These are phyloP conservation scores for Ecliptopera silaceata DNA, from an alignment of 2,888 invertebrate genomes.

Conservation along the genomic window DNA sequence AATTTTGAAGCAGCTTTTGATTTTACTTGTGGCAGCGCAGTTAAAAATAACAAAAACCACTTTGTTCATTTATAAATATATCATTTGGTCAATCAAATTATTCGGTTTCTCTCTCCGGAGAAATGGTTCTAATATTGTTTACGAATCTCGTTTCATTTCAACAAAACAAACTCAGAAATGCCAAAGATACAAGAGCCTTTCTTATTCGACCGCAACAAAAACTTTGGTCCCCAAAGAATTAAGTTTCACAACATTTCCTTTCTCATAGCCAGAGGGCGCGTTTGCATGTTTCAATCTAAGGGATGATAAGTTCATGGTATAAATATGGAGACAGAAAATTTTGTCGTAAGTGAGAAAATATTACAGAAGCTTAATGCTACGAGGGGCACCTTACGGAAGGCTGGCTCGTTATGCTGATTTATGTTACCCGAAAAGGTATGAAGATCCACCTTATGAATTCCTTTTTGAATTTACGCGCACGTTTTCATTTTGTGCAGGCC, in stretches of 20 bases:
- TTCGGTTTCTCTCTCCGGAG: no score
- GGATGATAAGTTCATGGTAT: constrained; percentile 34
- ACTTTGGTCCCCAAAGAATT: constrained; percentile 8
- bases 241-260: constrained; percentile 6
- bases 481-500: constrained; percentile 40
- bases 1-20: no score
- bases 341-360: constrained; percentile 81
- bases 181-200: not conserved
- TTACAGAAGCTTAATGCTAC: constrained; percentile 78
- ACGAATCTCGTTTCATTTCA: no score
- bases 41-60: no score
- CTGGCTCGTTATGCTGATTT: constrained; percentile 79
- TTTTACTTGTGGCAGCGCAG: no score
- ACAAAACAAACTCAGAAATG: not conserved
- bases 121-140: no score
- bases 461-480: constrained; percentile 58
- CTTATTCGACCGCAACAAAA: constrained; percentile 5
- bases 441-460: constrained; percentile 65
- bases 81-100: no score
- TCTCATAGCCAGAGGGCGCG: constrained; percentile 7
- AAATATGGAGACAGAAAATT: constrained; percentile 79
- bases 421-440: constrained; percentile 69
- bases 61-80: no score
- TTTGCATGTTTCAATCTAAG: constrained; percentile 17
- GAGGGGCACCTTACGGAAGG: constrained; percentile 74